These are phyloP conservation scores for Monomorium pharaonis DNA, from an alignment of 1,140 invertebrate genomes.

Conservation along the genomic window DNA sequence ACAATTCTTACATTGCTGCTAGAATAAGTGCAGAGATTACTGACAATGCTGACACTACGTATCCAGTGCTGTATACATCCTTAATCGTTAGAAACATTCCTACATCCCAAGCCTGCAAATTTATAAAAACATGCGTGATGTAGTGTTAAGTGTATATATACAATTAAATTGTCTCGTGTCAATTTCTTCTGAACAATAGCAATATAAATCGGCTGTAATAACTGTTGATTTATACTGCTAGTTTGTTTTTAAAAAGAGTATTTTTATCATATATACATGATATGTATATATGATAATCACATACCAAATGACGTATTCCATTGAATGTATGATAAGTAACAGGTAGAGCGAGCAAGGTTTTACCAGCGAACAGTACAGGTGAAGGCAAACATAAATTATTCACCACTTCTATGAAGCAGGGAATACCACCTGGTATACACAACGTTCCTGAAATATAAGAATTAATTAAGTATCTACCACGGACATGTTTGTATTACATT, in stretches of 20 bases:
- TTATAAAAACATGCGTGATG: background rate
- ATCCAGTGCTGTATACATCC: constrained; percentile 90
- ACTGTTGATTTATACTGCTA: background rate
- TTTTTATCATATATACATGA: background rate
- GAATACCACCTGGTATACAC: constrained; percentile 78
- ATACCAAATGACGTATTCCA: constrained; percentile 90
- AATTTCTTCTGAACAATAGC: background rate
- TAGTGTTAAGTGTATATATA: background rate
- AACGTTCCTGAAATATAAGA: constrained; percentile 75
- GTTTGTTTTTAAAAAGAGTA: background rate
- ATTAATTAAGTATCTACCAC: constrained; percentile 14
- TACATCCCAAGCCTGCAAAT: constrained; percentile 88
- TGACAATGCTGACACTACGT: constrained; percentile 86
- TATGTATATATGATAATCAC: constrained; percentile 51
- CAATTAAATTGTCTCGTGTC: constrained; percentile 22
- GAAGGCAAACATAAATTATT: constrained; percentile 73
- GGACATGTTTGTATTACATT: background rate
- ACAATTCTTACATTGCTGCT: constrained; percentile 72
- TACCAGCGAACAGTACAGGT: constrained; percentile 72
- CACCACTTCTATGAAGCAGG: constrained; percentile 74
- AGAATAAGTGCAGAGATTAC: constrained; percentile 75
- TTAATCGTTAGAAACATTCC: constrained; percentile 90
- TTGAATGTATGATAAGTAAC: constrained; percentile 89
- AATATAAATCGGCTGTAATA: background rate
- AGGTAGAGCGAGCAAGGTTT: constrained; percentile 87